Base-by-base conservation (phyloP, 2,113 vertebrate genomes). In the Hydrochoerus hydrochaeris region DNA sequence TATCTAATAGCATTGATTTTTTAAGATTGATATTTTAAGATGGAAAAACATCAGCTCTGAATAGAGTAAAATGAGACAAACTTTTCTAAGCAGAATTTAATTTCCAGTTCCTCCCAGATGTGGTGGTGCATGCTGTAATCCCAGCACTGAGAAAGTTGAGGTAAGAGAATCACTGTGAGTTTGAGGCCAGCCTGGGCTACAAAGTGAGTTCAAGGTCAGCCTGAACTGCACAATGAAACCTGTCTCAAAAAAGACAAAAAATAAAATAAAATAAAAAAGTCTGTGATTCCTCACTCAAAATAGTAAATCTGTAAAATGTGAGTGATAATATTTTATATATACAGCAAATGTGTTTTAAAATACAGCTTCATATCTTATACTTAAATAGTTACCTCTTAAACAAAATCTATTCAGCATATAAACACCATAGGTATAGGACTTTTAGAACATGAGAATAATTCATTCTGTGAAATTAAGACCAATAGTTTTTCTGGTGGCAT, bases 391-490 rank as follows among this genome's bases (percentile, higher is more conserved):
- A 71, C 22, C 28, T 85, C 83, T 94, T 93, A 91, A 95, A 92
- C 41, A 91, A 91, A 84, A 69, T 77, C 22, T 93, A 32, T 95
- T 93, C 46, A 85, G 22, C 10, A 32, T n/a, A 2, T 58, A 93
- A 90, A 83, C 26, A 93, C 32, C 5, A 54, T 20, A 20, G 5
- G 8, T 80, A 73, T 17, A 57, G 5, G 32, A 89, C 41, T 44
- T 86, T 90, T 71, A 81, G 81, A 93, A 57, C 28, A 35, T 28
- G 5, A 14, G 20, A 78, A 90, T 96, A 88, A 96, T 90, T 92
- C 54, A 14, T 88, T 88, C 52, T 30, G 54, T 96, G 69, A 95
- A 94, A 97, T 95, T 95, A 96, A 95, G 73, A 97, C 58, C 81
- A 94, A 78, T 67, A 38, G 17, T 83, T 94, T 93, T 92, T 92